A percentile compares a stretch with the other conserved stretches of the same genome.
These are phyloP conservation scores for Pterocles gutturalis DNA, from an alignment of 2,113 vertebrate genomes.

Conservation along the genomic window DNA sequence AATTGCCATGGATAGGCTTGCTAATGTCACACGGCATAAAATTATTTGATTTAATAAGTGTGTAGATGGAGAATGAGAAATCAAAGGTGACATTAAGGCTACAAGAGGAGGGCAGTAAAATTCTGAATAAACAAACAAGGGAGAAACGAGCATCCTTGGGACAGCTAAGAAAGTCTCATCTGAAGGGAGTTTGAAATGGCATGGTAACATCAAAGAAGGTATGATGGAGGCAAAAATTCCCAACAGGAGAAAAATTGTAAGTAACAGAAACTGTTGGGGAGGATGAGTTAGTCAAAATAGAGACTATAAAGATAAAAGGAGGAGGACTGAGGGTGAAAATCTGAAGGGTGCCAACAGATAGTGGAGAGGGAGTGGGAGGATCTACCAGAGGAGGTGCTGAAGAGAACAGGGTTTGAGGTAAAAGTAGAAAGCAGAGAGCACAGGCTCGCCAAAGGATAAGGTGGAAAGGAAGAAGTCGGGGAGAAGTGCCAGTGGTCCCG, in stretches of 20 bases:
- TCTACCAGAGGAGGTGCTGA: not conserved
- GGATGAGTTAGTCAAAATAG: slow-evolving; percentile 24
- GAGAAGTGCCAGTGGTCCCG: not conserved
- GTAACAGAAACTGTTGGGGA: not conserved
- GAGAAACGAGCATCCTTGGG: not conserved
- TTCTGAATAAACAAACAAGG: not conserved
- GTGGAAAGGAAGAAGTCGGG: not conserved
- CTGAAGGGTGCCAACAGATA: slow-evolving; percentile 1
- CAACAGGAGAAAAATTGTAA: not conserved
- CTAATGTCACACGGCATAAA: not conserved
- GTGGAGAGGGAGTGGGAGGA: not conserved
- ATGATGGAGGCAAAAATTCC: not conserved
- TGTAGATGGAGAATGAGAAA: not conserved
- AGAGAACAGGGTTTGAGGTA: not conserved
- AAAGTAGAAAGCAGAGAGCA: not conserved
- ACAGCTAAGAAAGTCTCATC: not conserved
- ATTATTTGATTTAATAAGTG: not conserved
- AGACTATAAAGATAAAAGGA: slow-evolving; percentile 6
- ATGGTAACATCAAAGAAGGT: not conserved
- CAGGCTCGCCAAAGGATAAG: not conserved
- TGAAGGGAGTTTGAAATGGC: not conserved
- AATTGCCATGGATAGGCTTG: not conserved
- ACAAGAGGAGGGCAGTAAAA: not conserved
- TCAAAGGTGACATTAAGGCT: not conserved
- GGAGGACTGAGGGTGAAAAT: not conserved